These are phyloP conservation scores for Tiphia femorata DNA, from an alignment of 2,888 invertebrate genomes.

Conservation along the genomic window DNA sequence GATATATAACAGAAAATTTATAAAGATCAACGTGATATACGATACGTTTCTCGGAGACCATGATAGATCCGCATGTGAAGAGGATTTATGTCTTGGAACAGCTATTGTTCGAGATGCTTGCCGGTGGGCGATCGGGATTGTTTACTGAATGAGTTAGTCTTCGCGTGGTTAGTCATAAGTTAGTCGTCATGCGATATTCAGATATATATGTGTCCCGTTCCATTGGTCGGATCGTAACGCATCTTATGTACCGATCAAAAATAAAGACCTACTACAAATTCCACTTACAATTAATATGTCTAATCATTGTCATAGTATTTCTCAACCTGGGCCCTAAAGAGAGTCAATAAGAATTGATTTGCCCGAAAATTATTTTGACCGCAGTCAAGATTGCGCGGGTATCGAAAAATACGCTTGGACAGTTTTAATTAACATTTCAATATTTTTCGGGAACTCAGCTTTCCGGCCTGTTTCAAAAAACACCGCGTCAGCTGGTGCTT, in stretches of 20 bases:
- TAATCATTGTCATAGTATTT: too few relatives aligned
- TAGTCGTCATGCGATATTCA: conserved; percentile 44
- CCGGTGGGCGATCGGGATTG: conserved; percentile 46
- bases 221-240: conserved; percentile 8
- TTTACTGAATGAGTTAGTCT: conserved; percentile 38
- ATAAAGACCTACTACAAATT: too few relatives aligned
- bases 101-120: conserved; percentile 50
- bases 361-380: neutral
- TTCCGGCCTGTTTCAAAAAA: conserved; percentile 4
- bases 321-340: neutral
- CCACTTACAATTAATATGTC: too few relatives aligned
- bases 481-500: conserved; percentile 15
- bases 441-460: conserved; percentile 2
- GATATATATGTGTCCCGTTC: neutral
- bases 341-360: neutral
- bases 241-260: neutral
- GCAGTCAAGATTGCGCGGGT: neutral
- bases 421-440: neutral
- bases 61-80: conserved; percentile 27
- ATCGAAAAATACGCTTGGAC: neutral
- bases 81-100: conserved; percentile 42
- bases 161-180: conserved; percentile 47
- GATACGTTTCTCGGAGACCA: conserved; percentile 13
- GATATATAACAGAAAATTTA: too few relatives aligned
- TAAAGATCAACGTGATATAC: conserved; percentile 22